These are phyloP conservation scores for Blastobasis adustella DNA, from an alignment of 2,888 invertebrate genomes.

Conservation along the genomic window DNA sequence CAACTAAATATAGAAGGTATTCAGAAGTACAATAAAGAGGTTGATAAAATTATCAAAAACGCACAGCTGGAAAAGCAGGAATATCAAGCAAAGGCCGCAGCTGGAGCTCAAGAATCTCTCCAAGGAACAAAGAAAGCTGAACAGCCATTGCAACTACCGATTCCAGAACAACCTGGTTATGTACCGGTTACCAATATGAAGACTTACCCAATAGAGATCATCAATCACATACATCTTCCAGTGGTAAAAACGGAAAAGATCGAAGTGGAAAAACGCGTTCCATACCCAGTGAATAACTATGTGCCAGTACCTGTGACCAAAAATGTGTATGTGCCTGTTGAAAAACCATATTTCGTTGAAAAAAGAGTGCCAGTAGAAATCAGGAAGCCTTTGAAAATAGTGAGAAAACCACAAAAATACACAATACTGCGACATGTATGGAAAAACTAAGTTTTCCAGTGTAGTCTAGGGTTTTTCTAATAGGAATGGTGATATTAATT, in stretches of 20 bases:
- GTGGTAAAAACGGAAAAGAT: slow-evolving; percentile 26
- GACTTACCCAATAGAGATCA: slow-evolving; percentile 23
- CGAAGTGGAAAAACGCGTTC: slow-evolving; percentile 27
- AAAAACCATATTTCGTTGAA: slow-evolving; percentile 32
- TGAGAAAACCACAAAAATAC: slow-evolving; percentile 28
- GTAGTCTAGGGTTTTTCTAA: not conserved
- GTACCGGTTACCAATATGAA: too few relatives aligned
- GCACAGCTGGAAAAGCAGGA: slow-evolving; percentile 36
- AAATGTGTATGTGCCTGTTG: slow-evolving; percentile 31
- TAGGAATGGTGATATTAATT: too few relatives aligned
- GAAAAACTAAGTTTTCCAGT: slow-evolving; percentile 30
- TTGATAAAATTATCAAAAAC: slow-evolving; percentile 30
- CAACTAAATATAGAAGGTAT: slow-evolving; percentile 34
- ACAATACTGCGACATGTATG: slow-evolving; percentile 40
- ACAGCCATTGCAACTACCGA: too few relatives aligned
- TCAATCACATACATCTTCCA: slow-evolving; percentile 26
- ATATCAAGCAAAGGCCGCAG: slow-evolving; percentile 32
- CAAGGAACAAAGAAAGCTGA: not conserved
- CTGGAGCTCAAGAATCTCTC: slow-evolving; percentile 32
- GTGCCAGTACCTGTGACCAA: slow-evolving; percentile 23
- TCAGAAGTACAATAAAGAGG: slow-evolving; percentile 31
- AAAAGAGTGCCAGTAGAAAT: slow-evolving; percentile 26
- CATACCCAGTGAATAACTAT: slow-evolving; percentile 24
- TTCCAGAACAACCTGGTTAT: too few relatives aligned
- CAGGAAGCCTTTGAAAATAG: slow-evolving; percentile 16